Conservation (phyloP, 2,888 invertebrate genomes). For the Odontocolon sp. region DNA sequence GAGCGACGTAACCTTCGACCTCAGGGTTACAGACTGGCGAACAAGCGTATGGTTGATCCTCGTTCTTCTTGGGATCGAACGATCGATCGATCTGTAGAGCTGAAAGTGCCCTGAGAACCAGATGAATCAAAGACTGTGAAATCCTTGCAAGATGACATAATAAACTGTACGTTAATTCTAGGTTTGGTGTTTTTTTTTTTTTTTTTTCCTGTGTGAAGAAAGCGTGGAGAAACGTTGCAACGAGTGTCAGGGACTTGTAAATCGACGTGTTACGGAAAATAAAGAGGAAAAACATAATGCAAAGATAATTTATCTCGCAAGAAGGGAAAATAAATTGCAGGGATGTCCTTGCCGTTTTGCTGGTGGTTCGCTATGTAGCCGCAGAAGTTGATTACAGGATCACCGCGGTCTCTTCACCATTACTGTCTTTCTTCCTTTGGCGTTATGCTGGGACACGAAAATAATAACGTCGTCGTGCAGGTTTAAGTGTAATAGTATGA, state of each 20-base stretch:
- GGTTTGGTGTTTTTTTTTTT: neutral
- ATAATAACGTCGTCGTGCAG: neutral
- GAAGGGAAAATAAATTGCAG: conserved; percentile 36
- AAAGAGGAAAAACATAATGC: neutral
- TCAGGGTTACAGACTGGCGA: neutral
- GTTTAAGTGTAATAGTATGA: neutral
- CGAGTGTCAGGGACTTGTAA: neutral
- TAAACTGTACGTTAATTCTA: neutral
- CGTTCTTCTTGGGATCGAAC: conserved; percentile 15
- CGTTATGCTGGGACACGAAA: neutral
- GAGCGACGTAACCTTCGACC: conserved; percentile 39
- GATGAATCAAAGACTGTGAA: neutral
- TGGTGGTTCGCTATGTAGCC: conserved; percentile 16
- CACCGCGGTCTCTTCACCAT: neutral
- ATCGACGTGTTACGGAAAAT: neutral
- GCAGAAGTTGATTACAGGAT: conserved; percentile 25
- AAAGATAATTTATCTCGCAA: conserved; percentile 34
- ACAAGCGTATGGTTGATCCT: neutral
- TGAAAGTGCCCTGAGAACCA: neutral
- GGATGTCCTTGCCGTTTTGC: conserved; percentile 20
- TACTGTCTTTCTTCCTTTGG: neutral
- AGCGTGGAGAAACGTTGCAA: neutral
- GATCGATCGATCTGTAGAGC: neutral
- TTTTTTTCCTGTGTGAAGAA: conserved; percentile 13
- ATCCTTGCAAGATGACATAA: too few relatives aligned